A percentile compares a stretch with the other conserved stretches of the same genome.
Evolutionary conservation across 2,888 invertebrate genomes (phyloP).

Genomic region (Uloborus plumipes): DNA sequence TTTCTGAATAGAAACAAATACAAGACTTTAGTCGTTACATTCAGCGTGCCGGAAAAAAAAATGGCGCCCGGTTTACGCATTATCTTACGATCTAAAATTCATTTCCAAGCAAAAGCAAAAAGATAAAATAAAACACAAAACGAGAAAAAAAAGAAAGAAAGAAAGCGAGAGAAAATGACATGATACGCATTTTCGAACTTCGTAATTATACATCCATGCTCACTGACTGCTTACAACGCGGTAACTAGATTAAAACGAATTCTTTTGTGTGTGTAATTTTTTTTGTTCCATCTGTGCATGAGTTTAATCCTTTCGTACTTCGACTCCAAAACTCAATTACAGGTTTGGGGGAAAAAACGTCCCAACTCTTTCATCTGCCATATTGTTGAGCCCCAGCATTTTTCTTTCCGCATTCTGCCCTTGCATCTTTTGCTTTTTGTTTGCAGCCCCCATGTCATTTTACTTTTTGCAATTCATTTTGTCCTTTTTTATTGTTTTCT

Average conservation of each 20-base stretch:
- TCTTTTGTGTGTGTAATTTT: neutral
- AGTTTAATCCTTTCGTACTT: conserved; percentile 7
- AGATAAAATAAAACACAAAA: neutral
- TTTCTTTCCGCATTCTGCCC: no score
- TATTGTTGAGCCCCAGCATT: no score
- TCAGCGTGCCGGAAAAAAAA: no score
- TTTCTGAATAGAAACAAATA: no score
- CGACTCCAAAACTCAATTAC: conserved; percentile 6
- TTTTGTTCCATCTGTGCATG: conserved; percentile 2
- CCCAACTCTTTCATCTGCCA: no score
- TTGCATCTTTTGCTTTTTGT: no score
- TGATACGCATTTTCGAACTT: conserved; percentile 1
- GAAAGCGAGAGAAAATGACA: neutral
- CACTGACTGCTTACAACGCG: neutral
- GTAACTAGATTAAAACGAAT: conserved; percentile 6
- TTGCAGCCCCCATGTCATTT: no score
- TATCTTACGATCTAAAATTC: no score
- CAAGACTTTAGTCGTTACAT: no score
- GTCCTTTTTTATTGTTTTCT: no score
- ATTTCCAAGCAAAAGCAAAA: neutral
- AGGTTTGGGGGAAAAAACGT: neutral
- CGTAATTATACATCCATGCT: conserved; percentile 3
- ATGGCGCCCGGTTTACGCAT: no score
- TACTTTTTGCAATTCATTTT: no score
- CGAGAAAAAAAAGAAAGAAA: neutral